Evolutionary conservation across 2,888 invertebrate genomes (phyloP).

Genomic region (Apantesis nais): DNA sequence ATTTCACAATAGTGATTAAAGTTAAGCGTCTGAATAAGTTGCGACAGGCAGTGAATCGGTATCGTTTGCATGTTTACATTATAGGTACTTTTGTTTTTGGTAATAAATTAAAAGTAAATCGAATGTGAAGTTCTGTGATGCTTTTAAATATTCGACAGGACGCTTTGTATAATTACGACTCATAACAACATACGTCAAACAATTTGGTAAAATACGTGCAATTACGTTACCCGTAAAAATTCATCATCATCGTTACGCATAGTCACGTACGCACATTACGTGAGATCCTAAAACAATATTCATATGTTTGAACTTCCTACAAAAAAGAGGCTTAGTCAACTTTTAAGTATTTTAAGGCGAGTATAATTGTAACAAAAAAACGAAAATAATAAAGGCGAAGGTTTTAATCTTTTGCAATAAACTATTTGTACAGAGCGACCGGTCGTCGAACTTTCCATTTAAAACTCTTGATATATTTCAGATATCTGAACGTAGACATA

Average conservation of each 20-base stretch:
- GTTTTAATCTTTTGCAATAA: too few species aligned
- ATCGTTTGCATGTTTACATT: not conserved
- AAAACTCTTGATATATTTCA: too few species aligned
- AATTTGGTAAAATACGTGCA: not conserved
- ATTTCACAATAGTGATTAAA: not conserved
- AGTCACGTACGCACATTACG: not conserved
- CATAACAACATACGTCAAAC: not conserved
- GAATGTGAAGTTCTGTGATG: not conserved
- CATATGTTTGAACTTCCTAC: not conserved
- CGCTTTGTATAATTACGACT: not conserved
- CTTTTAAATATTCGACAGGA: not conserved
- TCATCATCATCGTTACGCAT: conserved; percentile 1
- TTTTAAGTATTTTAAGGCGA: too few species aligned
- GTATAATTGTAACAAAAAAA: too few species aligned
- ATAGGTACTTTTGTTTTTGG: not conserved
- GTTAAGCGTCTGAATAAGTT: not conserved
- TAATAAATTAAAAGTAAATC: not conserved
- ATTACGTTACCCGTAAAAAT: not conserved
- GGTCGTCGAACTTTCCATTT: too few species aligned
- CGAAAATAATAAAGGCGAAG: too few species aligned
- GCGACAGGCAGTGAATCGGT: too few species aligned
- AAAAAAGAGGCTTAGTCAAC: not conserved
- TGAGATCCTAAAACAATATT: not conserved
- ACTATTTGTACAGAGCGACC: too few species aligned
- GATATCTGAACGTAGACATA: too few species aligned